Base-by-base conservation (phyloP, 2,113 vertebrate species). In the Lycaon pictus region DNA sequence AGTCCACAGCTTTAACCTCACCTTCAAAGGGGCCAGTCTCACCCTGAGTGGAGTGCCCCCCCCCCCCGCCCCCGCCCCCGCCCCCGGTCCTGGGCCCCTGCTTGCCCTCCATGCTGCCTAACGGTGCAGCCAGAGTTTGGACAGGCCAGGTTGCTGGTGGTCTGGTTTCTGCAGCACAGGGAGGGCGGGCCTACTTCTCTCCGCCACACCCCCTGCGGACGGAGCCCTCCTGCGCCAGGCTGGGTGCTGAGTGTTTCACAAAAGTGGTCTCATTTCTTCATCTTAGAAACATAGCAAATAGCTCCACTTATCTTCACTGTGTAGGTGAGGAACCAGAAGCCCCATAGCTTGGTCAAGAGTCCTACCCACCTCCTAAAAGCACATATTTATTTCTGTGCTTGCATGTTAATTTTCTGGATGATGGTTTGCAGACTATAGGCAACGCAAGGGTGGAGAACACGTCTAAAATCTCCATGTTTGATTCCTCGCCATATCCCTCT, bases 81-180 rank as follows among this genome's bases (percentile, higher is more conserved):
- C 27, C 6, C 76, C 32, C 4, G 0, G 2, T 32, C 63, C 29
- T 15, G 0, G 3, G 16, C 37, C 13, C 35, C 20, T 43, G 16
- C 56, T 85, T 51, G 15, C 16, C 10, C 20, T 37, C 43, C 15
- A 0, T 0, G 29, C 15, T 32, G 12, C 63, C 12, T 32, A 67
- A 32, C 5, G 5, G 10, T 17, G 12, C 15, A 51, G 72, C 51
- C 55, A 55, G 65, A 71, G 53, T 43, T 32, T 13, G 74, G 67
- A 32, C 81, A 83, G 53, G 48, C n/a, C 60, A 53, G 35, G 53
- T n/a, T 3, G 65, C 72, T 2, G 15, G 19, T 29, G 5, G 9
- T 17, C 35, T 79, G 60, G 23, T 35, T 56, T 71, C 10, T 20
- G 10, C 53, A 67, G 12, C 29, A 3, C 63, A 7, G 37, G 56